Conservation (phyloP, 2,797 vertebrate genomes). For the Perodicticus potto region DNA sequence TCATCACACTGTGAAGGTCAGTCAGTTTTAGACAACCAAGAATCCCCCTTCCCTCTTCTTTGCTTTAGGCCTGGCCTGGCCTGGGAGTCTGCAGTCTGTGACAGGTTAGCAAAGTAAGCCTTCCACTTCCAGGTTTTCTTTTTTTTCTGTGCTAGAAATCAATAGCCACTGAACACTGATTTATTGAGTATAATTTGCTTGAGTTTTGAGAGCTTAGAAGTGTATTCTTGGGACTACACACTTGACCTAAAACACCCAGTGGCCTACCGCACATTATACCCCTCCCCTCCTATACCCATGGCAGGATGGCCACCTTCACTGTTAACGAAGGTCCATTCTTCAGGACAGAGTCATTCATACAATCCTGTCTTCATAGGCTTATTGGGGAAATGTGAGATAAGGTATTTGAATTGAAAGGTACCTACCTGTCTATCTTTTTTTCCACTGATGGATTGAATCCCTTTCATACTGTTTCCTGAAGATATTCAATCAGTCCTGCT, state of each 20-base stretch:
- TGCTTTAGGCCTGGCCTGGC: neutral
- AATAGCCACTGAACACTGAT: neutral
- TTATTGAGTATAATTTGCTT: neutral
- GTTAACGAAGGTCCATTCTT: neutral
- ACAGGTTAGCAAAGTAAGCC: neutral
- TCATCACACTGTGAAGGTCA: neutral
- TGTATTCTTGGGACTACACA: neutral
- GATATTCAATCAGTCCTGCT: neutral
- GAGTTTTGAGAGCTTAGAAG: conserved; percentile 15
- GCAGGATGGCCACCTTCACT: too few species aligned
- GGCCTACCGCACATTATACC: rapidly evolving
- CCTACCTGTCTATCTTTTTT: neutral
- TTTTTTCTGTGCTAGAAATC: neutral
- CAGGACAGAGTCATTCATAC: neutral
- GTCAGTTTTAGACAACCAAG: neutral
- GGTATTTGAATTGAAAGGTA: neutral
- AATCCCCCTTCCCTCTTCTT: neutral
- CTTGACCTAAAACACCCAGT: neutral
- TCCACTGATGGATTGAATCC: neutral
- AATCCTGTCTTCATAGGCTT: neutral
- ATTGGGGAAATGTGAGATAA: neutral
- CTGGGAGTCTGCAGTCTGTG: neutral
- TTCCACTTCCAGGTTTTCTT: neutral
- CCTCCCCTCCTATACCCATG: rapidly evolving
- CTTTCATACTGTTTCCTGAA: neutral